Evolutionary conservation across 1,140 invertebrate species (phyloP), one percentile per base, ranked within the genome.

Genomic region (Calycopis cecrops): DNA sequence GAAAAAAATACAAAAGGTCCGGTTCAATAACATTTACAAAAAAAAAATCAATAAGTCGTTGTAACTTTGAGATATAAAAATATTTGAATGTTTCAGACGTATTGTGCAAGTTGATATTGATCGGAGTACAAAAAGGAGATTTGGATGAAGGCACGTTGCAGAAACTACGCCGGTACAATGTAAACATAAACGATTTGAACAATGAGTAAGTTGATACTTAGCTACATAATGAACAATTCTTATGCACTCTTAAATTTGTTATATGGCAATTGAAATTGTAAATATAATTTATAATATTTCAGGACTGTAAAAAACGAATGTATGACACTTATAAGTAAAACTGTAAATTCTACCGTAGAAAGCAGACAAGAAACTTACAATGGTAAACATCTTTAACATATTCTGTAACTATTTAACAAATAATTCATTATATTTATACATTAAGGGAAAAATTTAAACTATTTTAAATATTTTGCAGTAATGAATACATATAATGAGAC

Each of bases 41-140:
- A 44, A 1, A 17, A 9, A 7, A 16, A 28, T 3, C 21, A 42
- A 44, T 1, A 16, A 44, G 21, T 28, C 21, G 21, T 28, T 28
- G 21, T 28, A 6, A 6, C n/a, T 28, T 28, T 2, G 21, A 28
- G 2, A 28, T 28, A 1, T 4, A 17, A 44, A 4, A 16, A 16
- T 17, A 40, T 4, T 44, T 17, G 8, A n/a, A 40, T 44, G 1
- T 67, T 69, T 33, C 79, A 86, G 83, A 83, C 77, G 37, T 86
- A 18, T 62, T 84, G 65, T 86, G 83, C 59, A 71, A 81, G 48
- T 60, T 86, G 53, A 60, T 82, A 49, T 65, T 82, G 55, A 81
- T 72, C 59, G 79, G 80, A 40, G 47, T 81, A 48, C 73, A 83
- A 79, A 84, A 83, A 48, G 79, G 81, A 35, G 79, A 84, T 18